Percentiles rank a stretch among this genome's conserved stretches.
These are phyloP conservation scores for Masticophis lateralis DNA, from an alignment of 2,797 vertebrate species.

Conservation along the genomic window DNA sequence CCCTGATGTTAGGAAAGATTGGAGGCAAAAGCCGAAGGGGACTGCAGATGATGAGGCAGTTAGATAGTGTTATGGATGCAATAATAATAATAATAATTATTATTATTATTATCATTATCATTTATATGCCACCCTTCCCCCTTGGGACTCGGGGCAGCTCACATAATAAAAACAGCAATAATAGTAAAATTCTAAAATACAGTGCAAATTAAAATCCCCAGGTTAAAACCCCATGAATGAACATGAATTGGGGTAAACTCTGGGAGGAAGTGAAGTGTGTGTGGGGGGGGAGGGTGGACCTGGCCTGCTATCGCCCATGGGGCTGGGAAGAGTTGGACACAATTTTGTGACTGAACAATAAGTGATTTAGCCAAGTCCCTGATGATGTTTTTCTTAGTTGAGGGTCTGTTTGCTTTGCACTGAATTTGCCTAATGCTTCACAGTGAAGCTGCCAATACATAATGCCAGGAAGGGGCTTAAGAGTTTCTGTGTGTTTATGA, in stretches of 20 bases:
- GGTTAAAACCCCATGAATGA: not conserved
- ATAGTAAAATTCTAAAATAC: too few species aligned
- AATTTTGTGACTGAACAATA: not conserved
- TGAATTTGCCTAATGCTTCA: not conserved
- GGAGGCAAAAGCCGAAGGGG: not conserved
- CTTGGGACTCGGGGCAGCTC: too few species aligned
- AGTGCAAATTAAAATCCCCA: too few species aligned
- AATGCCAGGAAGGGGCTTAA: not conserved
- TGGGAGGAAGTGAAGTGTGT: not conserved
- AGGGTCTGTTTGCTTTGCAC: not conserved
- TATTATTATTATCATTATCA: too few species aligned
- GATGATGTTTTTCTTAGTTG: not conserved
- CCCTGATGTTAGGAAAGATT: not conserved
- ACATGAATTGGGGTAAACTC: not conserved
- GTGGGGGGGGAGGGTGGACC: rapidly evolving
- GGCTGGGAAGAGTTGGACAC: not conserved
- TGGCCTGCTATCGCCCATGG: not conserved
- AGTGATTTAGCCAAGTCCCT: not conserved
- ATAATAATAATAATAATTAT: too few species aligned
- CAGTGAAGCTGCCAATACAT: not conserved
- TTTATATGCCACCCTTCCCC: too few species aligned
- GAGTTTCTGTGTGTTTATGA: not conserved
- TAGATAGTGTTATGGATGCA: not conserved
- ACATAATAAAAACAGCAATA: too few species aligned
- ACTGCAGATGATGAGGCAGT: not conserved